Evolutionary conservation across 2,113 vertebrate genomes (phyloP).

Genomic region (Neomonachus schauinslandi): DNA sequence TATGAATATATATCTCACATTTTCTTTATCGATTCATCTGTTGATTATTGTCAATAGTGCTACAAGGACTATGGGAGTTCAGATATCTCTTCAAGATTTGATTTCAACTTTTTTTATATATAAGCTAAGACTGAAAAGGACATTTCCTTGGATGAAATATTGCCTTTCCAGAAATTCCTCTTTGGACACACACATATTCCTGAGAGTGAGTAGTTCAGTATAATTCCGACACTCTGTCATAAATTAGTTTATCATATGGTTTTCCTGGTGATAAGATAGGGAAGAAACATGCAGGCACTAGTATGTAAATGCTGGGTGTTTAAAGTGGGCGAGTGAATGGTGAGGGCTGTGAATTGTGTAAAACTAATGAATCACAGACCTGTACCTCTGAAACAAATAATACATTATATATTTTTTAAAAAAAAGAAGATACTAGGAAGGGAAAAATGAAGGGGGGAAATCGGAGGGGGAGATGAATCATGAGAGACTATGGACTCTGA

Average conservation of each 20-base stretch:
- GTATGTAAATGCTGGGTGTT: neutral
- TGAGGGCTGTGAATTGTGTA: too few species aligned
- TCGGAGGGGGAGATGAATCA: too few species aligned
- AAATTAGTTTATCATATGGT: neutral
- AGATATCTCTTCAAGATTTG: neutral
- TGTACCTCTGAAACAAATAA: too few species aligned
- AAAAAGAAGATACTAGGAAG: too few species aligned
- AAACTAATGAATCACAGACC: too few species aligned
- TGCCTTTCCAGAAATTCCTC: neutral
- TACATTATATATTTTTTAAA: too few species aligned
- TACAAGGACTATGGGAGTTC: neutral
- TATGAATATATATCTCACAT: neutral
- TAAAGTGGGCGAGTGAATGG: neutral
- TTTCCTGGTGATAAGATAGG: neutral
- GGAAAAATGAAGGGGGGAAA: too few species aligned
- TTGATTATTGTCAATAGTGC: neutral
- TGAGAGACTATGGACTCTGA: too few species aligned
- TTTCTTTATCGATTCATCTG: neutral
- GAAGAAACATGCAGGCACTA: neutral
- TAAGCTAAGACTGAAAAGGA: neutral
- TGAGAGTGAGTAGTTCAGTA: neutral
- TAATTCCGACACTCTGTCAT: neutral
- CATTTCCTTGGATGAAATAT: neutral
- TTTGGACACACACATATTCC: neutral
- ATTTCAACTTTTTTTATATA: neutral